Conservation (phyloP, 2,797 vertebrate species). For the Pangasius krempfi region DNA sequence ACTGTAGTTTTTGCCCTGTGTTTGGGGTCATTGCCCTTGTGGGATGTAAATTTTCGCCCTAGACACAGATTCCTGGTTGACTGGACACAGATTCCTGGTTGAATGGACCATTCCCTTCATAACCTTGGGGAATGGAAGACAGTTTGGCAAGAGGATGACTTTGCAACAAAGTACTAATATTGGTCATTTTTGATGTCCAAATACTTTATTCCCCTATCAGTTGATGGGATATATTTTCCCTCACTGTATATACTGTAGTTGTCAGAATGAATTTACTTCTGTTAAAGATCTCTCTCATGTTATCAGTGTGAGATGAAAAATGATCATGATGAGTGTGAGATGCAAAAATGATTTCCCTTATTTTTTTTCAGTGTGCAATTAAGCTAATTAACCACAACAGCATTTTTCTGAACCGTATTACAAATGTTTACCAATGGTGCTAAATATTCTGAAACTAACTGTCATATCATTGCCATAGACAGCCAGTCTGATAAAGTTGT, state of each 20-base stretch:
- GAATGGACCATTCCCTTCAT: too few relatives aligned
- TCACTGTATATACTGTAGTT: not conserved
- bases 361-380: not conserved
- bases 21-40: too few relatives aligned
- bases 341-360: not conserved
- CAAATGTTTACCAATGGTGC: not conserved
- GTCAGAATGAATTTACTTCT: not conserved
- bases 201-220: not conserved
- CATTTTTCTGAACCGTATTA: not conserved
- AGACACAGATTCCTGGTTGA: too few relatives aligned
- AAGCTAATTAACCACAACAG: not conserved
- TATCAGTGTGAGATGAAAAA: too few relatives aligned
- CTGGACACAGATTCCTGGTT: too few relatives aligned
- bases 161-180: not conserved
- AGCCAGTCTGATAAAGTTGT: conserved; percentile 45
- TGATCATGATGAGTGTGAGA: not conserved
- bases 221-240: not conserved
- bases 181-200: not conserved
- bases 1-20: not conserved
- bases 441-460: not conserved
- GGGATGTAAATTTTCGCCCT: too few relatives aligned
- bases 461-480: not conserved
- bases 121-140: not conserved
- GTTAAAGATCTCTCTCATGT: not conserved
- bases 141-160: not conserved